Base-by-base conservation (phyloP, 1,140 invertebrate species). In the Mycetomoellerius zeteki region DNA sequence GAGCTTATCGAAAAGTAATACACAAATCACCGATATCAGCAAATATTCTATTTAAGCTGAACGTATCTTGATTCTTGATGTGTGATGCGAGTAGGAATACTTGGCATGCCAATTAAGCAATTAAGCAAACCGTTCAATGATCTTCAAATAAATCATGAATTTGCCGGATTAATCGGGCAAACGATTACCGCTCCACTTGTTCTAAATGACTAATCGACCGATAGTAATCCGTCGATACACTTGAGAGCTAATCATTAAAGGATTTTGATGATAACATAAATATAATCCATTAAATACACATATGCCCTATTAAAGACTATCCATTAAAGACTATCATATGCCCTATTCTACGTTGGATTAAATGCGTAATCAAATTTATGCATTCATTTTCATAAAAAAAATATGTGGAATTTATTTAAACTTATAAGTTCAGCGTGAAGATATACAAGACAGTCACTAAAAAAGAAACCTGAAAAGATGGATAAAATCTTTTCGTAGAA, bases 121-220 rank as follows among this genome's bases (percentile, higher is more conserved):
- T 81, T 81, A 71, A 5, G 50, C 33, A 19, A 71, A 81, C 65
- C 54, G 37, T 81, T 71, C 50, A 71, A 0, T 33, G 50, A 37
- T 71, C 24, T 54, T 67, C 14, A 81, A 69, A 69, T 81, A 50
- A 81, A 69, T 81, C 10, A 78, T 52, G 58, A 43, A 65, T 78
- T 58, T 43, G 37, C 14, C 33, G 2, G 21, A 78, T 50, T 78
- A 78, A 65, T 78, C 64, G 16, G 14, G 37, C 43, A 52, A 81
- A 71, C 50, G 43, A 47, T 81, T 43, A 81, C 54, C 50, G 64
- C 50, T 71, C 12, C 30, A 56, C 30, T 81, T 71, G n/a, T 56
- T 69, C 30, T 50, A 30, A 71, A 21, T 58, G 78, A 71, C 65
- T 71, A 56, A 43, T 37, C 21, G n/a, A 24, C n/a, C 16, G 16